Conservation (phyloP, 2,113 vertebrate genomes). For the Poicephalus meyeri region DNA sequence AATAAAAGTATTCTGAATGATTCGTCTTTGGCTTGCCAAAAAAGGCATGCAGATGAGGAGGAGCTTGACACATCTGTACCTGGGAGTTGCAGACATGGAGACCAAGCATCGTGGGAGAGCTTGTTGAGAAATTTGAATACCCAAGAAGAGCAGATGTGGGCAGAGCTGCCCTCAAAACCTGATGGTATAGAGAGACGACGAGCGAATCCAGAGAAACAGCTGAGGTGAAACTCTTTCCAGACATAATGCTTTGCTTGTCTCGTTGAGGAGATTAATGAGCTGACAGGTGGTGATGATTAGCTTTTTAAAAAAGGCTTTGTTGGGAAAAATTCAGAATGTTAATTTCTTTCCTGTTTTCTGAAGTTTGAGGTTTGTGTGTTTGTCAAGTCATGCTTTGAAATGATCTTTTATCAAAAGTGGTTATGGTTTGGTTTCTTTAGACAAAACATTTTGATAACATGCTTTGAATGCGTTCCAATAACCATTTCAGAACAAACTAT, state of each 20-base stretch:
- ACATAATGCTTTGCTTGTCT: not conserved
- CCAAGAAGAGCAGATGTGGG: not conserved
- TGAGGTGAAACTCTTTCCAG: not conserved
- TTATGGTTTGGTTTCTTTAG: not conserved
- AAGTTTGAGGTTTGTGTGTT: not conserved
- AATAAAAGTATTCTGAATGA: not conserved
- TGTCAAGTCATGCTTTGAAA: not conserved
- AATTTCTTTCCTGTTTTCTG: not conserved
- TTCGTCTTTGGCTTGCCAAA: not conserved
- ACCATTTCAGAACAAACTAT: constrained; percentile 8
- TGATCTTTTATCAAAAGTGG: not conserved
- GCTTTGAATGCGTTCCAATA: constrained; percentile 6
- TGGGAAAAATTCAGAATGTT: not conserved
- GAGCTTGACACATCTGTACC: not conserved
- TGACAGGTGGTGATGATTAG: not conserved
- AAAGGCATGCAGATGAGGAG: not conserved
- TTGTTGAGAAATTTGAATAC: not conserved
- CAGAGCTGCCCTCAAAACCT: not conserved
- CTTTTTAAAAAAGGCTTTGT: not conserved
- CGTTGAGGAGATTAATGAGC: not conserved
- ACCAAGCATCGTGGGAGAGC: not conserved
- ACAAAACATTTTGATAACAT: constrained; percentile 26
- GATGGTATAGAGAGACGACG: not conserved
- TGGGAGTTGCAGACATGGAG: not conserved
- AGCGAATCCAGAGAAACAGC: not conserved